Evolutionary conservation across 2,888 invertebrate genomes (phyloP).

Genomic region (Aphodius sticticus): DNA sequence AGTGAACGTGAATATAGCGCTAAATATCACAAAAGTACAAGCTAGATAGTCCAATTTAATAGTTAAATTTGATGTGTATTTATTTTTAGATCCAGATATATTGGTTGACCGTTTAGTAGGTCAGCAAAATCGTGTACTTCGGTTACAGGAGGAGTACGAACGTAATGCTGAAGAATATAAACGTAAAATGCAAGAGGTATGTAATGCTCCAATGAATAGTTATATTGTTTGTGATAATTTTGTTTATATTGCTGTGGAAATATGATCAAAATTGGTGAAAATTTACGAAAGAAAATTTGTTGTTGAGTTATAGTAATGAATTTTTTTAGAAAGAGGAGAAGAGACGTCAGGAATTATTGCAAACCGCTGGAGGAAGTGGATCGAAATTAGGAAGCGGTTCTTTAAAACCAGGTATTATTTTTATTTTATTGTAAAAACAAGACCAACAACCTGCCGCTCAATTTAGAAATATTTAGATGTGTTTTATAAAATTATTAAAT

Average conservation of each 20-base stretch:
- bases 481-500: no score
- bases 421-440: no score
- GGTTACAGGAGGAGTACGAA: conserved; percentile 59
- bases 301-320: not conserved
- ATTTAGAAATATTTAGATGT: no score
- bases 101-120: conserved; percentile 52
- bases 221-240: no score
- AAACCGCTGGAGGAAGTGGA: conserved; percentile 45
- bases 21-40: conserved; percentile 61
- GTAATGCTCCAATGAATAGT: not conserved
- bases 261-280: not conserved
- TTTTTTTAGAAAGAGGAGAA: conserved; percentile 51
- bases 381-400: conserved; percentile 45
- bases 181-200: conserved; percentile 57
- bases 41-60: conserved; percentile 20
- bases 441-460: no score
- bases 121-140: conserved; percentile 56
- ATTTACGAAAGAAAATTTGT: conserved; percentile 21
- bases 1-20: conserved; percentile 58
- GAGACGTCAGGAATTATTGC: conserved; percentile 46
- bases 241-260: no score
- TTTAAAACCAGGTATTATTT: conserved; percentile 35
- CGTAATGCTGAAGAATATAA: conserved; percentile 52
- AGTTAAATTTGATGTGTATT: conserved; percentile 26
- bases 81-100: conserved; percentile 59